phyloP scores from a whole-genome alignment of 2,113 vertebrate genomes.

The Poecilia latipinna region DNA sequence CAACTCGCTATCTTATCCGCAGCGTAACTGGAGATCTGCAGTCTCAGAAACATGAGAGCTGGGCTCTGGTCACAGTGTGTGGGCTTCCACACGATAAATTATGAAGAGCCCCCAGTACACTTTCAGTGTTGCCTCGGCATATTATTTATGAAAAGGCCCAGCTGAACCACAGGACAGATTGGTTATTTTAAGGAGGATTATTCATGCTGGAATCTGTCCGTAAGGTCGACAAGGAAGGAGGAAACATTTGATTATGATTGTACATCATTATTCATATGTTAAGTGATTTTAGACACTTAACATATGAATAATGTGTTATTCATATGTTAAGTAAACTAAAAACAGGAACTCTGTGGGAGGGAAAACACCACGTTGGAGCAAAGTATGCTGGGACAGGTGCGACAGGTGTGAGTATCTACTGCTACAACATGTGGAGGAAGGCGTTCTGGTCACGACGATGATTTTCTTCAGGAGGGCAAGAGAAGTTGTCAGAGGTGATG shows the following conservation, averaged over 20 bases:
- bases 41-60: constrained; percentile 42
- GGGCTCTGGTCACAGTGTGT: constrained; percentile 9
- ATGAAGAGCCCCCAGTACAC: constrained; percentile 2
- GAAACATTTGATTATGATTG: background rate
- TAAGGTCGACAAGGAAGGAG: background rate
- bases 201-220: background rate
- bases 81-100: constrained; percentile 20
- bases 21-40: constrained; percentile 35
- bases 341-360: too few relatives aligned
- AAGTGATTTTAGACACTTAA: background rate
- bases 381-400: background rate
- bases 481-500: background rate
- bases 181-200: too few relatives aligned
- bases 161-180: background rate
- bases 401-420: background rate
- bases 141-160: background rate
- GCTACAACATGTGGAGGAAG: background rate
- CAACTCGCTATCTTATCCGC: constrained; percentile 46
- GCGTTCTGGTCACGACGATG: background rate
- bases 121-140: background rate
- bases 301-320: too few relatives aligned
- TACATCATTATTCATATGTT: background rate
- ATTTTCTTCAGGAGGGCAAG: background rate
- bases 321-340: too few relatives aligned
- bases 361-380: too few relatives aligned